These are phyloP conservation scores for Orussus abietinus DNA, from an alignment of 1,140 invertebrate genomes.

Conservation along the genomic window DNA sequence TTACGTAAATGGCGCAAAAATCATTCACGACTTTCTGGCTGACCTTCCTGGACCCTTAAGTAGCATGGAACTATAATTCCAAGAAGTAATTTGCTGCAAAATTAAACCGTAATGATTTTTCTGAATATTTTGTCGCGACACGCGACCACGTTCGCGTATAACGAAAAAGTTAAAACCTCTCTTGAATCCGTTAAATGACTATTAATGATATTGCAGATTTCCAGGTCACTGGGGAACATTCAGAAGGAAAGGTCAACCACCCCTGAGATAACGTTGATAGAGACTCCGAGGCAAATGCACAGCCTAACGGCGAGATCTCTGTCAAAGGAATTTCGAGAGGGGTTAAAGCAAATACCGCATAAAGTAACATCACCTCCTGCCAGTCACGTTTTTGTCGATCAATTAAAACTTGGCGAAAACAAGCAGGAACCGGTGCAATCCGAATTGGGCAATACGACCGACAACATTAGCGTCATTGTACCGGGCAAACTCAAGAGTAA, in stretches of 20 bases:
- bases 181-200: too few relatives aligned
- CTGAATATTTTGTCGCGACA: slow-evolving; percentile 3
- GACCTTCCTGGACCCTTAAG: too few relatives aligned
- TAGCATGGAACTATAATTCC: slow-evolving; percentile 1
- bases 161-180: too few relatives aligned
- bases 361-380: slow-evolving; percentile 29
- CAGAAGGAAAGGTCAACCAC: slow-evolving; percentile 35
- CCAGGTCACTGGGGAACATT: slow-evolving; percentile 20
- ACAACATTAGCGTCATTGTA: slow-evolving; percentile 26
- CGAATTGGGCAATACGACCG: slow-evolving; percentile 3
- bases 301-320: slow-evolving; percentile 78
- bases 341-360: slow-evolving; percentile 49
- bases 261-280: slow-evolving; percentile 40
- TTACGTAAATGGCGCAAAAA: too few relatives aligned
- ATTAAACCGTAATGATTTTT: too few relatives aligned
- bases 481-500: slow-evolving; percentile 42
- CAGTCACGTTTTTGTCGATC: slow-evolving; percentile 25
- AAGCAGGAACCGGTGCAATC: slow-evolving; percentile 12
- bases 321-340: slow-evolving; percentile 70
- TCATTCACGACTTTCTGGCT: too few relatives aligned
- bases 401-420: slow-evolving; percentile 22
- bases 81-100: too few relatives aligned
- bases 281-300: slow-evolving; percentile 61
- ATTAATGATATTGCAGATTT: too few relatives aligned
- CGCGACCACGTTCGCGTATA: too few relatives aligned